Evolutionary conservation across 2,888 invertebrate genomes (phyloP).

Genomic region (Aspidiotus destructor): DNA sequence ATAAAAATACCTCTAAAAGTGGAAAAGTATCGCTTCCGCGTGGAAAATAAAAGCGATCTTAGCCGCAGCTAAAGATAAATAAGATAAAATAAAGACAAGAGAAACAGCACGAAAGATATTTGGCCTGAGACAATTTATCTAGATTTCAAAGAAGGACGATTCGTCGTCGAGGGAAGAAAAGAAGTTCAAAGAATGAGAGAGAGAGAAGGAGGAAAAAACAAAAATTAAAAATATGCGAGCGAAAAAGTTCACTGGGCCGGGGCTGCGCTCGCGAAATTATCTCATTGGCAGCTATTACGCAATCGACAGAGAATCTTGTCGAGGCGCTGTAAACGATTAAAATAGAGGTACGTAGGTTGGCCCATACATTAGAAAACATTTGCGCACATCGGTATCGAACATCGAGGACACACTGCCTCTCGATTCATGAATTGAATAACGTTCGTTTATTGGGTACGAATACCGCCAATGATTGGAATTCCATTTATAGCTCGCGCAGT

Average conservation of each 20-base stretch:
- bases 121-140: conserved; percentile 26
- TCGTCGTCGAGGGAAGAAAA: too few species aligned
- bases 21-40: conserved; percentile 28
- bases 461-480: conserved; percentile 4
- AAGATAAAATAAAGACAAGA: conserved; percentile 28
- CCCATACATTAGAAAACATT: too few species aligned
- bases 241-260: too few species aligned
- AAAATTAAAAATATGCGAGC: neutral
- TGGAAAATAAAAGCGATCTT: conserved; percentile 30
- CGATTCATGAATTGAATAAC: neutral
- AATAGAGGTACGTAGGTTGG: too few species aligned
- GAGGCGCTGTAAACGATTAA: neutral
- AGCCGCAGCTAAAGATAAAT: conserved; percentile 31
- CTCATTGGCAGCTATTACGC: neutral
- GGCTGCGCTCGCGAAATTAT: too few species aligned
- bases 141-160: conserved; percentile 11
- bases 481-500: neutral
- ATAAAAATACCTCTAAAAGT: conserved; percentile 28
- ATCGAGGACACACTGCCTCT: neutral
- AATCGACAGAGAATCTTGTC: neutral
- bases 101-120: conserved; percentile 17
- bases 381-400: neutral
- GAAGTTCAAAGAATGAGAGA: neutral
- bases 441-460: neutral
- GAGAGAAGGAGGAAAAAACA: neutral